Evolutionary conservation across 1,140 invertebrate species (phyloP).

Genomic region (Panagrolaimus sp.): DNA sequence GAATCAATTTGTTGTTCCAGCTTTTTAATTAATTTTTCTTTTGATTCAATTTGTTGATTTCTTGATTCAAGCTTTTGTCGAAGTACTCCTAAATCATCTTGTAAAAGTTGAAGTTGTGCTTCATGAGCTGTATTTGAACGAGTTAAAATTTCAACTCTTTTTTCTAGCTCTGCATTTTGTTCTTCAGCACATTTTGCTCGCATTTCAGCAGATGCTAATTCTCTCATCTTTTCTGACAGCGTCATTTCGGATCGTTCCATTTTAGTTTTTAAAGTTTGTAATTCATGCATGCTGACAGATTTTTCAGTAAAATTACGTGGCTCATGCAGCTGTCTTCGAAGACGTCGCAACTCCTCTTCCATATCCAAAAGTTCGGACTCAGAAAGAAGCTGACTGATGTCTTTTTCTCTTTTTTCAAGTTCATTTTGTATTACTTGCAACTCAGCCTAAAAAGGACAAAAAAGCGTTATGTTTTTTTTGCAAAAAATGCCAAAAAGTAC

Average conservation of each 20-base stretch:
- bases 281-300: constrained; percentile 27
- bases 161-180: constrained; percentile 35
- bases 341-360: constrained; percentile 19
- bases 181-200: constrained; percentile 21
- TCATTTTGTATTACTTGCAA: constrained; percentile 20
- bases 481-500: too few relatives aligned
- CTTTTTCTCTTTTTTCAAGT: constrained; percentile 25
- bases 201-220: constrained; percentile 26
- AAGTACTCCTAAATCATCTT: constrained; percentile 41
- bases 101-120: constrained; percentile 38
- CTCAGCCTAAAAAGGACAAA: constrained; percentile 8
- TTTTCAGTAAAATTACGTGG: constrained; percentile 37
- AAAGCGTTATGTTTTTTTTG: neutral
- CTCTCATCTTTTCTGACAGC: constrained; percentile 34
- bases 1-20: constrained; percentile 37
- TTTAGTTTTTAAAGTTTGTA: constrained; percentile 43
- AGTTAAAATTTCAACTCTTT: constrained; percentile 30
- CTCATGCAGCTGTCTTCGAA: constrained; percentile 16
- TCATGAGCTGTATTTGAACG: constrained; percentile 26
- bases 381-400: constrained; percentile 15
- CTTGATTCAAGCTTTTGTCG: constrained; percentile 34
- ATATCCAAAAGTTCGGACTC: constrained; percentile 20
- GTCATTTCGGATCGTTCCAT: constrained; percentile 40
- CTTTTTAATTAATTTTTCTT: constrained; percentile 30
- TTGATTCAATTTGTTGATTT: constrained; percentile 36